Evolutionary conservation across 2,113 vertebrate species (phyloP).

Genomic region (Hyaena hyaena): DNA sequence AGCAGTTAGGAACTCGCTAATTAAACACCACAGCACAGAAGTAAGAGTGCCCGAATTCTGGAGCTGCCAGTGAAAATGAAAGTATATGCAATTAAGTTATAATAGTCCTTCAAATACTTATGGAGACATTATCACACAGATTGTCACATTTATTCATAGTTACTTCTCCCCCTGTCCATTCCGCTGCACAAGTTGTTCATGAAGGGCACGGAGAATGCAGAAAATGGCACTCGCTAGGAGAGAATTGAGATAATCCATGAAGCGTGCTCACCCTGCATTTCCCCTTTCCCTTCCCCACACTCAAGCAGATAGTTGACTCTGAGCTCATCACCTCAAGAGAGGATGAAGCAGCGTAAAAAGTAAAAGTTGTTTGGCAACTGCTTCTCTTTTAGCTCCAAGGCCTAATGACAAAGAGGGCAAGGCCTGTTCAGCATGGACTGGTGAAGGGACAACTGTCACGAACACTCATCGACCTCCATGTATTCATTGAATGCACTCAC

Average conservation of each 20-base stretch:
- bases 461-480: background rate
- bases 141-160: background rate
- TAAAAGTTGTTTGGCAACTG: background rate
- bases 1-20: background rate
- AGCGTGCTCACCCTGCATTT: background rate
- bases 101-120: background rate
- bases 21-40: background rate
- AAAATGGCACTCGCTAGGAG: accelerated
- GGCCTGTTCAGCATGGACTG: background rate
- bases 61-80: background rate
- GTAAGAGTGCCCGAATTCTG: background rate
- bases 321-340: background rate
- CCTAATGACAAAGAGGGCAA: background rate
- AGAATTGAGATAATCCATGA: accelerated
- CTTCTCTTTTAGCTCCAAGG: background rate
- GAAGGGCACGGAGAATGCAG: background rate
- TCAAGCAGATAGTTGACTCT: background rate
- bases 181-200: background rate
- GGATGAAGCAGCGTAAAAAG: background rate
- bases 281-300: background rate
- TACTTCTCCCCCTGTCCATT: background rate
- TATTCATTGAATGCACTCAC: background rate
- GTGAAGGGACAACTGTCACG: background rate
- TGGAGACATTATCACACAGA: background rate
- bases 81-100: background rate